These are phyloP conservation scores for Vulpes ferrilata DNA, from an alignment of 2,113 vertebrate species.

Conservation along the genomic window DNA sequence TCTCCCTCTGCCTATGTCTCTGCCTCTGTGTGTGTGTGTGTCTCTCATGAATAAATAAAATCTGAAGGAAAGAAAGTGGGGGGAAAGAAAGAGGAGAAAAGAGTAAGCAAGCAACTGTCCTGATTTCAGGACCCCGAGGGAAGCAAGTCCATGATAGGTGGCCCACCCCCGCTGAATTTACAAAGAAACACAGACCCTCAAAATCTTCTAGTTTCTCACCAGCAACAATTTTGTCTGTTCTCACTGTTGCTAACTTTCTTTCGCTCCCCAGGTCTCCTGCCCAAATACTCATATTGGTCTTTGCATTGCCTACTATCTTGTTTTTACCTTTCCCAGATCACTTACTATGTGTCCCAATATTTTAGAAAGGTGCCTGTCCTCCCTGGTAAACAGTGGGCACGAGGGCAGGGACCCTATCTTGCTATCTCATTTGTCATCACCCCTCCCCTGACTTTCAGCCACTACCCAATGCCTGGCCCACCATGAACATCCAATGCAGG, in stretches of 20 bases:
- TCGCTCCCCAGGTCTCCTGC: background rate
- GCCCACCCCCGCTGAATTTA: background rate
- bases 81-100: no score
- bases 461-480: background rate
- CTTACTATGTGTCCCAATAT: background rate
- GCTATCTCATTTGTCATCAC: no score
- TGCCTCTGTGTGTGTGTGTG: no score
- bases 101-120: background rate
- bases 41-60: no score
- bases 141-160: background rate
- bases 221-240: background rate
- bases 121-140: background rate
- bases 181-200: background rate
- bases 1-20: no score
- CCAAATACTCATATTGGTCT: background rate
- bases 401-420: fast-evolving
- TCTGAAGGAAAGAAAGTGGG: no score
- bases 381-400: background rate
- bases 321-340: background rate
- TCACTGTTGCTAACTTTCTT: background rate
- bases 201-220: background rate
- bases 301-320: background rate
- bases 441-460: background rate
- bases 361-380: background rate
- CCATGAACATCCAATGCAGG: background rate